Base-by-base conservation (phyloP, 2,888 invertebrate species). In the Desoria tigrina region DNA sequence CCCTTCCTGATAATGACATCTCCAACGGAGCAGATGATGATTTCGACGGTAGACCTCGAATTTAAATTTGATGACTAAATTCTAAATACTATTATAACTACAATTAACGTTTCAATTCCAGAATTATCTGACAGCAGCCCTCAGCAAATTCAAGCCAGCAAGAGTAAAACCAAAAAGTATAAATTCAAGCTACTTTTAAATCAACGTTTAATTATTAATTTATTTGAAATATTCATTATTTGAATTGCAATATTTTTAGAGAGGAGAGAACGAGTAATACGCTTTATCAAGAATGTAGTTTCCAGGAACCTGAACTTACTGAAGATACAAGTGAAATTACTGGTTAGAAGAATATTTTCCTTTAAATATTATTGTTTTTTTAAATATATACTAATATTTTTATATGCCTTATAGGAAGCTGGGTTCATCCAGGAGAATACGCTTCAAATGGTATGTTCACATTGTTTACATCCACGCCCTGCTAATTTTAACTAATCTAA, bases 341-440 rank as follows among this genome's bases (percentile, higher is more conserved):
- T 80, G 97, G 97, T 95, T 9, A 16, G 45, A 45, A 45, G n/a
- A 61, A 24, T 11, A 54, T 54, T 18, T 18, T 42, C 42, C 28
- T 28, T 32, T 11, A 32, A 32, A 37, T 39, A 53, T 21, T 57
- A 27, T 9, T 28, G 18, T 39, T 14, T 42, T 27, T 11, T 18
- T 42, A 37, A 21, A 42, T 11, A 49, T 63, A 6, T 53, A 24
- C 37, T 45, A 45, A 39, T 68, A 74, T 77, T 76, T 71, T 74
- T 69, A 60, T 60, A 37, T 60, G 32, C 4, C 11, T 11, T 11
- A 32, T 11, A 92, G 95, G 96, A 79, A 92, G 92, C 82, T 93
- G 93, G 91, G 97, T 98, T 73, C 96, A 97, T 84, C 97, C 97
- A 75, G 97, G 96, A 79, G 98, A 98, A 84, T 98, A 96, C 82